A percentile compares a stretch with the other conserved stretches of the same genome.
These are phyloP conservation scores for Arbacia lixula DNA, from an alignment of 53 echinoderm and acorn worm species.

Conservation along the genomic window DNA sequence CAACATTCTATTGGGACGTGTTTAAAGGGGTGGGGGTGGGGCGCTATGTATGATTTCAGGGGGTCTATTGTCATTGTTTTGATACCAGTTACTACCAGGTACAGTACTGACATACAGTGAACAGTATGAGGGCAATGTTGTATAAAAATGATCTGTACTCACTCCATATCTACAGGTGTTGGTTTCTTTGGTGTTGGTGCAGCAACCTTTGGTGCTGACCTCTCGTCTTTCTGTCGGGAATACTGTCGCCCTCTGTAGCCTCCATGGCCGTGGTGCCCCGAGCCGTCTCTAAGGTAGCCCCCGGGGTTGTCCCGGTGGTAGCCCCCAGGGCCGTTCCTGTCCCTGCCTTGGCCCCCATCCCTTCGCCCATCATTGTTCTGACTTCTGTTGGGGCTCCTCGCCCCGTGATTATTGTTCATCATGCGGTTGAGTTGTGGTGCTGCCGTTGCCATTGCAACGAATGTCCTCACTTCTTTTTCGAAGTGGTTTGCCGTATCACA, in stretches of 20 bases:
- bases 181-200: slow-evolving; percentile 25
- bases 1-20: no score
- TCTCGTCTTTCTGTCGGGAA: slow-evolving; percentile 39
- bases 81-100: no score
- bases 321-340: slow-evolving; percentile 27
- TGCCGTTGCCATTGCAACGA: slow-evolving; percentile 79
- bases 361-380: slow-evolving; percentile 38
- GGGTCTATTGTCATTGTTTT: no score
- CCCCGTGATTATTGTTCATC: slow-evolving; percentile 76
- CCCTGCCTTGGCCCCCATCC: slow-evolving; percentile 20
- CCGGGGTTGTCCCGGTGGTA: slow-evolving; percentile 18
- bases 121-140: no score
- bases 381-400: slow-evolving; percentile 56
- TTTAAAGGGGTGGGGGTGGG: no score
- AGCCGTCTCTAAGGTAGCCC: slow-evolving; percentile 8
- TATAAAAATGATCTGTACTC: no score
- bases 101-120: no score
- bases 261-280: not conserved
- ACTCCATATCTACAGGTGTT: slow-evolving; percentile 49
- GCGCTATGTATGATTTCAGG: no score
- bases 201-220: slow-evolving; percentile 25
- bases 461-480: slow-evolving; percentile 28
- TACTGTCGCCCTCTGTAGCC: slow-evolving; percentile 44
- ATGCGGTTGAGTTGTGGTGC: slow-evolving; percentile 66
- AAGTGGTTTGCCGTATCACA: not conserved